These are phyloP conservation scores for Hemicentrotus pulcherrimus DNA, from an alignment of 35 echinoderm and acorn worm species.

Conservation along the genomic window DNA sequence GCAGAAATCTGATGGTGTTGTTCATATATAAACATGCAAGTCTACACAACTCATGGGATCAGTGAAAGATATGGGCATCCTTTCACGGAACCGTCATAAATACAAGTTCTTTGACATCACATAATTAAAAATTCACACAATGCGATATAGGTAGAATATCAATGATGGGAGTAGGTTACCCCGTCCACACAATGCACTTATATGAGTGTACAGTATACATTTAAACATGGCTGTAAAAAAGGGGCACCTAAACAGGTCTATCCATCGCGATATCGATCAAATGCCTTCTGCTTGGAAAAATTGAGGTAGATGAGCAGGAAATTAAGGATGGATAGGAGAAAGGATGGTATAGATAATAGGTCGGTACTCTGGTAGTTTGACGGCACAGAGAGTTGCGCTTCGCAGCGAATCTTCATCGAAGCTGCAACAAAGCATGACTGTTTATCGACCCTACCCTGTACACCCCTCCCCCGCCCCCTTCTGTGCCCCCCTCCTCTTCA, in stretches of 20 bases:
- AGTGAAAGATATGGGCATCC: too few relatives aligned
- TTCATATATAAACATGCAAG: too few relatives aligned
- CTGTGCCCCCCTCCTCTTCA: too few relatives aligned
- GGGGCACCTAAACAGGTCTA: not conserved
- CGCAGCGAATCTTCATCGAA: not conserved
- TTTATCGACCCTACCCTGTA: not conserved
- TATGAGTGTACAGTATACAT: too few relatives aligned
- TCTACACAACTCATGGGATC: too few relatives aligned
- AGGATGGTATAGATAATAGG: not conserved
- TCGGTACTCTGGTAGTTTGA: not conserved
- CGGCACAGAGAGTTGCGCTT: not conserved
- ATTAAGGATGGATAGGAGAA: not conserved
- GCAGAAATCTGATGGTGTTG: too few relatives aligned
- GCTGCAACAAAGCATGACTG: not conserved
- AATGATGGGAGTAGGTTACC: too few relatives aligned
- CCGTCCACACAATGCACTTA: too few relatives aligned
- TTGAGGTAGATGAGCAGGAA: slow-evolving; percentile 1
- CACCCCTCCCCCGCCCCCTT: not conserved
- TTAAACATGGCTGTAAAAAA: not conserved
- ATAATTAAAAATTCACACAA: too few relatives aligned
- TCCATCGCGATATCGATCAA: not conserved
- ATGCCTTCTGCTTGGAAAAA: not conserved
- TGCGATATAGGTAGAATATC: too few relatives aligned
- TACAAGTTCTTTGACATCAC: too few relatives aligned
- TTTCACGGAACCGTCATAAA: too few relatives aligned